Conservation (phyloP, 2,888 invertebrate genomes). For the Empis livida region DNA sequence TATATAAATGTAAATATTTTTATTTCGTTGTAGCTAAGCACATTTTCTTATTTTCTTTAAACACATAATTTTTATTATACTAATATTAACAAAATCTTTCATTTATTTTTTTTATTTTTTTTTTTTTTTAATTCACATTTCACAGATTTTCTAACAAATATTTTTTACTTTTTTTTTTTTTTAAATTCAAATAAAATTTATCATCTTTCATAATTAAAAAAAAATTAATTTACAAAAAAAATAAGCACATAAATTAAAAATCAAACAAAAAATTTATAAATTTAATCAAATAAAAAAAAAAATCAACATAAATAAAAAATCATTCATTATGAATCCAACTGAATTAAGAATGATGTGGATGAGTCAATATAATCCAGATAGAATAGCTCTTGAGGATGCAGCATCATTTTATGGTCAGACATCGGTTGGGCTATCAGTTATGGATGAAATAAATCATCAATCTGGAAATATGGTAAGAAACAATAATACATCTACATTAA, state of each 20-base stretch:
- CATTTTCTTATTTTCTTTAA: too few species aligned
- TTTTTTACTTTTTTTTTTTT: too few species aligned
- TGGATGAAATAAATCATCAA: constrained; percentile 41
- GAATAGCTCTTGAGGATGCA: constrained; percentile 33
- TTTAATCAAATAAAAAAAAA: too few species aligned
- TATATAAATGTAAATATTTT: too few species aligned
- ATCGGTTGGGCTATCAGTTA: constrained; percentile 39
- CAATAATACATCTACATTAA: constrained; percentile 13
- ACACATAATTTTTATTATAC: too few species aligned
- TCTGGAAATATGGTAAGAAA: constrained; percentile 39
- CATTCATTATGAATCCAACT: constrained; percentile 20
- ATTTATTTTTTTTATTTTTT: too few species aligned
- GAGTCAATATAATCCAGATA: constrained; percentile 40
- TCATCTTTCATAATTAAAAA: neutral
- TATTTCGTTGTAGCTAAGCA: too few species aligned
- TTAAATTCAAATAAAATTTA: too few species aligned
- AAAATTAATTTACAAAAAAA: neutral
- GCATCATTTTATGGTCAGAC: constrained; percentile 37
- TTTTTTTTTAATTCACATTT: too few species aligned
- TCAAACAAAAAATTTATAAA: too few species aligned
- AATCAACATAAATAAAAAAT: neutral
- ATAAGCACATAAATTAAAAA: neutral
- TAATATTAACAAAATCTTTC: too few species aligned
- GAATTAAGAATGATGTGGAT: constrained; percentile 57
- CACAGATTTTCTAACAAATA: too few species aligned